Evolutionary conservation across 2,113 vertebrate species (phyloP), one percentile per base, ranked within the genome.

Genomic region (Rhinolophus sinicus): DNA sequence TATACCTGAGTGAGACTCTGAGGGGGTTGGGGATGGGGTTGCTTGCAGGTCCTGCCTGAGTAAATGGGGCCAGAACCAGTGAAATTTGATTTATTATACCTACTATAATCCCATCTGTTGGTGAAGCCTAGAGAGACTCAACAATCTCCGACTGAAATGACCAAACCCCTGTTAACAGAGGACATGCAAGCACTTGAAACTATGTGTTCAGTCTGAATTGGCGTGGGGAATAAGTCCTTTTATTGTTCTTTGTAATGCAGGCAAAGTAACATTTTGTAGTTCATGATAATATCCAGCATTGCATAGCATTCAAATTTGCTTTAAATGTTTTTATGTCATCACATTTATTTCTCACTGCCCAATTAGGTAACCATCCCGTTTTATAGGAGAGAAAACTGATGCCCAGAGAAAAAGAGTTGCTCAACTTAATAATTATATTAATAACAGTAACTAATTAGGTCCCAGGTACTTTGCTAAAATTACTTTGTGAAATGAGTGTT

Each of bases 401-500:
- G 33, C 14, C 35, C 2, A 72, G 26, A 65, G 73, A 33, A 88
- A 73, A 89, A 40, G 40, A 95, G 33, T 73, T 70, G 28, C 21
- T 78, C 3, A 82, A 70, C 26, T 93, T 77, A 92, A 72, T 67
- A 67, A 62, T 62, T 58, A 15, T 80, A 44, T 87, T 88, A 72
- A 52, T 18, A 88, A 52, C 6, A 38, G 10, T 18, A 93, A 60
- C 8, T 69, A 75, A 80, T 64, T 85, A 83, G 92, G 38, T 86
- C 64, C 40, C 60, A 96, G 33, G 21, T 40, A 88, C 30, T 70
- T 28, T 65, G n/a, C 77, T 87, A 84, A 94, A 82, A 67, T 93
- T 77, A 85, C 56, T 90, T 84, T 76, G 9, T 94, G 50, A 94
- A 94, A 96, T 93, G 26, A 73, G 24, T 52, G 70, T 77, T 93